Evolutionary conservation across 2,797 vertebrate genomes (phyloP), one percentile per base, ranked within the genome.

Genomic region (Anguilla pacifica): DNA sequence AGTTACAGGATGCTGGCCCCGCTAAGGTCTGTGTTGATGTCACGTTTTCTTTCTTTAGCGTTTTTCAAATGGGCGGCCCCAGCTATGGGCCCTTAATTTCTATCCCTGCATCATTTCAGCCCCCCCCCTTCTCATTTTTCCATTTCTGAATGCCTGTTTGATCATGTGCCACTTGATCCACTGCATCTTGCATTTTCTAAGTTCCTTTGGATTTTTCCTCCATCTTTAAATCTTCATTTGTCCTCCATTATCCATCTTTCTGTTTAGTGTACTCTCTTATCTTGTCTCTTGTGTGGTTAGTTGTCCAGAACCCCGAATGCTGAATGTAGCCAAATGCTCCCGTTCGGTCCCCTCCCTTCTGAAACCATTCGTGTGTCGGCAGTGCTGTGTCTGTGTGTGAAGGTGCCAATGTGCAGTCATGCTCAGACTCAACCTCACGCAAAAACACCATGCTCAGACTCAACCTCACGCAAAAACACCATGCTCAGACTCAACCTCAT

Each of bases 1-100:
- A 96, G 96, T 96, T 94, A 95, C 95, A 96, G 96, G 95, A 95
- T 96, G 96, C 94, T 97, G 96, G 96, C 96, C 96, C 92, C 96
- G 96, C 93, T 97, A 95, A 97, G 96, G 96, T 97, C 96, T 95
- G 95, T 96, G 95, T 91, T 93, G 91, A 92, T 91, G 90, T 91
- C 81, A 91, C 86, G 86, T 84, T 92, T 88, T 86, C 88, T 87
- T 90, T 89, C 84, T 81, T 35, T 43, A 57, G 72, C 25, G 39
- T 19, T 51, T 28, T 77, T 86, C 43, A 1, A 79, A 79, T 17
- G 31, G 59, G 28, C 15, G n/a, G 51, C 46, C 79, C 79, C 46
- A 82, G 79, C 79, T 82, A 82, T n/a, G 79, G 43, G 46, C 9
- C 79, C 25, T 72, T 86, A 91, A 92, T 93, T 92, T 89, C 90